A percentile compares a stretch with the other conserved stretches of the same genome.
Evolutionary conservation across 2,888 invertebrate species (phyloP).

Genomic region (Adelognathus sp.): DNA sequence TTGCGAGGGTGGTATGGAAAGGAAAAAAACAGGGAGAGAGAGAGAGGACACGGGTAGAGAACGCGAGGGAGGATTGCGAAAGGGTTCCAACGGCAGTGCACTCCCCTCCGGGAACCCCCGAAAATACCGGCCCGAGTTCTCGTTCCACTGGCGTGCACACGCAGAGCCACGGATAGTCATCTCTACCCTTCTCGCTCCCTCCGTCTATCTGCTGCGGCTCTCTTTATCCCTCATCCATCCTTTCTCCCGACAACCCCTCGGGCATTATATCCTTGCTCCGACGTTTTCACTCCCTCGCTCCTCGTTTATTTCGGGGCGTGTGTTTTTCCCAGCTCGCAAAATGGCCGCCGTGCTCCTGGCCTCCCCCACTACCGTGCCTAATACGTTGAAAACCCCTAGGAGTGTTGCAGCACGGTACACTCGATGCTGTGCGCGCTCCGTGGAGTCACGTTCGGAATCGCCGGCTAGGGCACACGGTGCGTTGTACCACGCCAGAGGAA

Average conservation of each 20-base stretch:
- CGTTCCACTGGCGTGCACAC: constrained; percentile 18
- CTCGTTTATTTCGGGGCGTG: constrained; percentile 77
- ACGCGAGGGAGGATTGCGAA: constrained; percentile 30
- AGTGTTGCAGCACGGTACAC: constrained; percentile 14
- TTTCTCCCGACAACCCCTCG: constrained; percentile 31
- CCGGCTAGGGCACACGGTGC: constrained; percentile 33
- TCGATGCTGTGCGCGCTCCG: constrained; percentile 40
- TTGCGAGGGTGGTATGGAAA: constrained; percentile 36
- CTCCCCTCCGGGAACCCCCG: constrained; percentile 38
- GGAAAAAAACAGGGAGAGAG: constrained; percentile 6
- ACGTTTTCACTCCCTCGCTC: constrained; percentile 32
- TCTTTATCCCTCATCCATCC: constrained; percentile 35
- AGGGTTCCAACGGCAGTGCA: constrained; percentile 41
- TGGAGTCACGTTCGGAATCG: constrained; percentile 42
- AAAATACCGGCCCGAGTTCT: constrained; percentile 50
- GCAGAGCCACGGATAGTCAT: no score
- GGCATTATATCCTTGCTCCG: constrained; percentile 29
- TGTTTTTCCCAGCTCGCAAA: constrained; percentile 80
- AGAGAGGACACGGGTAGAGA: constrained; percentile 31
- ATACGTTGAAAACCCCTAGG: constrained; percentile 46
- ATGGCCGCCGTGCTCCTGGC: constrained; percentile 79
- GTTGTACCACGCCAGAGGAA: constrained; percentile 19
- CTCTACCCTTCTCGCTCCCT: constrained; percentile 40
- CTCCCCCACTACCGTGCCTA: constrained; percentile 32
- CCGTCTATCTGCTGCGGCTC: constrained; percentile 5